Percentiles rank a stretch among this genome's conserved stretches.
These are phyloP conservation scores for Leptopilina drosophilae DNA, from an alignment of 2,888 invertebrate species.

Conservation along the genomic window DNA sequence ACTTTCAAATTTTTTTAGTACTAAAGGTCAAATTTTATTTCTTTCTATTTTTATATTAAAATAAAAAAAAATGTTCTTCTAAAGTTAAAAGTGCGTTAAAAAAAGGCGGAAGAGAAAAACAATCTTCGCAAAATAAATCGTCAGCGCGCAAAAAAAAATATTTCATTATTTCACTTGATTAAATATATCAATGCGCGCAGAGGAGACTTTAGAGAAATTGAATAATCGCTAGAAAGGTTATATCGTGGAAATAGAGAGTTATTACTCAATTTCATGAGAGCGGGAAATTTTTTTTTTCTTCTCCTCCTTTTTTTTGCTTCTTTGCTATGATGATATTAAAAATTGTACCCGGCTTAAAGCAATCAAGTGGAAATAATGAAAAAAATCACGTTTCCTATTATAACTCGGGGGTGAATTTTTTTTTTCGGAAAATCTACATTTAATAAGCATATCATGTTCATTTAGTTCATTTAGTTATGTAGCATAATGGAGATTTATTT, in stretches of 20 bases:
- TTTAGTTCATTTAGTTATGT: no score
- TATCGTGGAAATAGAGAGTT: not conserved
- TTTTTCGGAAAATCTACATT: not conserved
- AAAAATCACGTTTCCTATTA: constrained; percentile 7
- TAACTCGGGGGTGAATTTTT: not conserved
- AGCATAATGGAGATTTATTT: no score
- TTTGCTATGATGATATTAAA: not conserved
- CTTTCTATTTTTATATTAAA: no score
- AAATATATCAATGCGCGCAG: not conserved
- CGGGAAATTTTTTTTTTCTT: not conserved
- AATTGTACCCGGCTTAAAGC: not conserved
- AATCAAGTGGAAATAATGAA: constrained; percentile 6
- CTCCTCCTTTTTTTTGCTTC: not conserved
- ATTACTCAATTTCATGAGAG: not conserved
- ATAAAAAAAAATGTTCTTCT: no score
- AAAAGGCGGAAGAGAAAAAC: not conserved
- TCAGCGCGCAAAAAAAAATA: not conserved
- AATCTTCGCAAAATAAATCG: not conserved
- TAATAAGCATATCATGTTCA: no score
- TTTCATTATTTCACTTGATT: constrained; percentile 13
- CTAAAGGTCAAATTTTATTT: no score
- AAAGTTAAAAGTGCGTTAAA: no score
- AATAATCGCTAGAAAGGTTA: constrained; percentile 11
- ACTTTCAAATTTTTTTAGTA: no score
- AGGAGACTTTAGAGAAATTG: constrained; percentile 1